These are phyloP conservation scores for Camptogramma bilineatum DNA, from an alignment of 2,888 invertebrate species.

Conservation along the genomic window DNA sequence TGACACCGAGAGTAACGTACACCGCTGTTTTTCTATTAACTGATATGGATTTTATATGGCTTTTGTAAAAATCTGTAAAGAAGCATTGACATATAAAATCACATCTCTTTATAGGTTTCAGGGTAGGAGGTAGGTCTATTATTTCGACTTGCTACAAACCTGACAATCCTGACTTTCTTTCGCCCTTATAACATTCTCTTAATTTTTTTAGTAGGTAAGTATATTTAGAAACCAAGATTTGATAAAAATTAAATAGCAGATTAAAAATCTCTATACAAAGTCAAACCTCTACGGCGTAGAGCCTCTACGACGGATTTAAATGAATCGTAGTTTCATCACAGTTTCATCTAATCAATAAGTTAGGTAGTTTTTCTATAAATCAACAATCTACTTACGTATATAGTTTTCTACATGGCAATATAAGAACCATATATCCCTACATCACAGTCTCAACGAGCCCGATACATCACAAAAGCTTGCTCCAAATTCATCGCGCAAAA, in stretches of 20 bases:
- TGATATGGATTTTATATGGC: neutral
- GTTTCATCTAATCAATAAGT: too few species aligned
- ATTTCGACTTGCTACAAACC: too few species aligned
- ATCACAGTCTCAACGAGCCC: slow-evolving; percentile 20
- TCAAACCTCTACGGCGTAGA: slow-evolving; percentile 10
- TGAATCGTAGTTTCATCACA: neutral
- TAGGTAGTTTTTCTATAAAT: neutral
- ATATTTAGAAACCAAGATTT: neutral
- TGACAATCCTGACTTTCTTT: too few species aligned
- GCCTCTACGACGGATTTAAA: slow-evolving; percentile 8
- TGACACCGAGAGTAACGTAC: slow-evolving; percentile 1
- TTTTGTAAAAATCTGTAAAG: neutral
- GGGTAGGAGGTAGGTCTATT: neutral
- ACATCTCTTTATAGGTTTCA: too few species aligned
- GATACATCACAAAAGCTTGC: slow-evolving; percentile 50
- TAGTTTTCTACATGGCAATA: neutral
- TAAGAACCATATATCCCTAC: slow-evolving; percentile 9
- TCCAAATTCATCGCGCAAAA: slow-evolving; percentile 63
- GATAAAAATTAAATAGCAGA: neutral
- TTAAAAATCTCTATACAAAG: neutral
- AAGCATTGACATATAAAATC: too few species aligned
- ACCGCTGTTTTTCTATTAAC: slow-evolving; percentile 1
- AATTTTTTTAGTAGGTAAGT: too few species aligned
- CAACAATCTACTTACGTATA: neutral
- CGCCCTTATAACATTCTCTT: too few species aligned